Evolutionary conservation across 2,888 invertebrate species (phyloP).

Genomic region (Hymenopus coronatus): DNA sequence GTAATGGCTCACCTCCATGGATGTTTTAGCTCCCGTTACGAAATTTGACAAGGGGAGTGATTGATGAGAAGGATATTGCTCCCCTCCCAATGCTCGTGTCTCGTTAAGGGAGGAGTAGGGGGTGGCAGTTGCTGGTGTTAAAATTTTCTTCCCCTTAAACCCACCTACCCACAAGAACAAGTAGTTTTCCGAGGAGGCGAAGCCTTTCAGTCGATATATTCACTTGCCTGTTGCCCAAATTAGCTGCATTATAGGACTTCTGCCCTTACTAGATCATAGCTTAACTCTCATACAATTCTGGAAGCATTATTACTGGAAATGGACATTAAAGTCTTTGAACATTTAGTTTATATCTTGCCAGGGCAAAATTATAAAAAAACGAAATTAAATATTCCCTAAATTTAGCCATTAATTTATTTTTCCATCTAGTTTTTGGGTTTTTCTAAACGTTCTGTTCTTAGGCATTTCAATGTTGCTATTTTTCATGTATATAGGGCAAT

Average conservation of each 20-base stretch:
- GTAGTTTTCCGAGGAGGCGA: neutral
- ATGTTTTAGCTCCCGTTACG: neutral
- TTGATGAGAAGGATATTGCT: conserved; percentile 2
- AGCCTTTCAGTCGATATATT: neutral
- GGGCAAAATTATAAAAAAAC: too few species aligned
- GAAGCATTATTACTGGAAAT: neutral
- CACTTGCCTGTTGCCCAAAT: neutral
- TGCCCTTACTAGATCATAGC: neutral
- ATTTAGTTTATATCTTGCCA: too few species aligned
- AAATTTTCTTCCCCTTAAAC: neutral
- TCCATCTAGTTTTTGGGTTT: too few species aligned
- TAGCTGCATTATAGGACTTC: neutral
- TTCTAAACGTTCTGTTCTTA: too few species aligned
- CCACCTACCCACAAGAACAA: neutral
- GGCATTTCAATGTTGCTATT: too few species aligned
- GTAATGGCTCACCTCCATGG: neutral
- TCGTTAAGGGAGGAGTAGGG: conserved; percentile 2
- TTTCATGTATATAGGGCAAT: too few species aligned
- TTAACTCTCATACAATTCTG: neutral
- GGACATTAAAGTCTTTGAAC: neutral
- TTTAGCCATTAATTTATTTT: too few species aligned
- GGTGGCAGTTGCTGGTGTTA: neutral
- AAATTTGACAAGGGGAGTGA: conserved; percentile 18
- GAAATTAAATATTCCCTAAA: too few species aligned
- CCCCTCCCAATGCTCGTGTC: conserved; percentile 15